These are phyloP conservation scores for Tuta absoluta DNA, from an alignment of 2,888 invertebrate genomes.

Conservation along the genomic window DNA sequence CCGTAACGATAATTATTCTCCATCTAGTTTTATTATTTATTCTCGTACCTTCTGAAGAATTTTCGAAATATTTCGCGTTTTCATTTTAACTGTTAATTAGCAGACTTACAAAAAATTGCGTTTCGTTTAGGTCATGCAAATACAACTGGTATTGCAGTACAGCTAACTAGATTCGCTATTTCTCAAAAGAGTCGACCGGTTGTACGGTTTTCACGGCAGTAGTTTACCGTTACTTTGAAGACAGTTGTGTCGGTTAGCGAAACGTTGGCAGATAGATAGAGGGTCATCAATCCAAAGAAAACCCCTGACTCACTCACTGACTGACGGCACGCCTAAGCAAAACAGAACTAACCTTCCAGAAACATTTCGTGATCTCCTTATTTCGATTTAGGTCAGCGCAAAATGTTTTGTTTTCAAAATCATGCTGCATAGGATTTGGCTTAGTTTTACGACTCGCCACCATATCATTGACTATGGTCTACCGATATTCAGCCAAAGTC, in stretches of 20 bases:
- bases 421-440: no score
- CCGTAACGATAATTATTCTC: background rate
- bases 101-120: background rate
- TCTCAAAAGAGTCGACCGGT: conserved; percentile 44
- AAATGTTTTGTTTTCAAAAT: no score
- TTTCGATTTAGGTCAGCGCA: no score
- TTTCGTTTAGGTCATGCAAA: conserved; percentile 5
- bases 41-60: background rate
- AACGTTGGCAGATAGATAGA: conserved; percentile 44
- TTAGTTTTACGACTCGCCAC: no score
- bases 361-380: no score
- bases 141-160: conserved; percentile 2
- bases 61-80: background rate
- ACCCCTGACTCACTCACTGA: conserved; percentile 33
- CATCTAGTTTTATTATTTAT: conserved; percentile 4
- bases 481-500: no score
- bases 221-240: conserved; percentile 62
- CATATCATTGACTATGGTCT: no score
- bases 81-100: conserved; percentile 2
- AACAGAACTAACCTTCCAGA: background rate
- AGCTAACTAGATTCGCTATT: conserved; percentile 31
- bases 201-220: conserved; percentile 48
- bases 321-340: conserved; percentile 5
- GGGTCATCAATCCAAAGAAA: conserved; percentile 62
- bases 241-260: conserved; percentile 50